A percentile compares a stretch with the other conserved stretches of the same genome.
Evolutionary conservation across 2,888 invertebrate genomes (phyloP).

Genomic region (Disparrhopalites patrizii): DNA sequence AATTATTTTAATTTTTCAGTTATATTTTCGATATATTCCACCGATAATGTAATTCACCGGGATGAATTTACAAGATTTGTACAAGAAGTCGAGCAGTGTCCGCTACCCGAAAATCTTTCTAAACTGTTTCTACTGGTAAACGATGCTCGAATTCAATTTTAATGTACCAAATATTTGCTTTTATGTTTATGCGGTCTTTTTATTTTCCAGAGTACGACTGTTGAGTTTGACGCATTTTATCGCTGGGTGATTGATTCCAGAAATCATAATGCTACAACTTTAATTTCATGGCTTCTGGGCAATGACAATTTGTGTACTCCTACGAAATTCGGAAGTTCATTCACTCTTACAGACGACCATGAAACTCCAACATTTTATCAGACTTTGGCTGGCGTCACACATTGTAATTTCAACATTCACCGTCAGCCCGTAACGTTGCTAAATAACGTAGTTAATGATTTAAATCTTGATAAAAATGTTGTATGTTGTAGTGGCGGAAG

Average conservation of each 20-base stretch:
- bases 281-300: slow-evolving; percentile 76
- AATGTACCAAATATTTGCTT: too few relatives aligned
- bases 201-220: slow-evolving; percentile 48
- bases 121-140: slow-evolving; percentile 55
- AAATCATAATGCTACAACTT: slow-evolving; percentile 66
- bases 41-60: slow-evolving; percentile 58
- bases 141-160: slow-evolving; percentile 26
- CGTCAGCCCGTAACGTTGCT: too few relatives aligned
- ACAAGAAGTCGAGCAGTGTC: slow-evolving; percentile 54
- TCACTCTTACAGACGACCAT: slow-evolving; percentile 71
- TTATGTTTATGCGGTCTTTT: too few relatives aligned
- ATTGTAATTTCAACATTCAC: slow-evolving; percentile 68
- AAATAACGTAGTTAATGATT: slow-evolving; percentile 11
- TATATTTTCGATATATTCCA: slow-evolving; percentile 79
- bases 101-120: slow-evolving; percentile 53
- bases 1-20: slow-evolving; percentile 57
- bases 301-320: slow-evolving; percentile 55
- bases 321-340: slow-evolving; percentile 51
- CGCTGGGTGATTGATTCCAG: slow-evolving; percentile 70
- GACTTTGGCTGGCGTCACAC: slow-evolving; percentile 88
- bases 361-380: slow-evolving; percentile 88
- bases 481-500: slow-evolving; percentile 62
- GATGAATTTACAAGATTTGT: slow-evolving; percentile 64
- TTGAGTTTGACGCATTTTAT: slow-evolving; percentile 60
- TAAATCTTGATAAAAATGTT: background rate